Percentiles rank a stretch among this genome's conserved stretches.
These are phyloP conservation scores for Drosophila triauraria DNA, from an alignment of 1,140 invertebrate genomes.

Conservation along the genomic window DNA sequence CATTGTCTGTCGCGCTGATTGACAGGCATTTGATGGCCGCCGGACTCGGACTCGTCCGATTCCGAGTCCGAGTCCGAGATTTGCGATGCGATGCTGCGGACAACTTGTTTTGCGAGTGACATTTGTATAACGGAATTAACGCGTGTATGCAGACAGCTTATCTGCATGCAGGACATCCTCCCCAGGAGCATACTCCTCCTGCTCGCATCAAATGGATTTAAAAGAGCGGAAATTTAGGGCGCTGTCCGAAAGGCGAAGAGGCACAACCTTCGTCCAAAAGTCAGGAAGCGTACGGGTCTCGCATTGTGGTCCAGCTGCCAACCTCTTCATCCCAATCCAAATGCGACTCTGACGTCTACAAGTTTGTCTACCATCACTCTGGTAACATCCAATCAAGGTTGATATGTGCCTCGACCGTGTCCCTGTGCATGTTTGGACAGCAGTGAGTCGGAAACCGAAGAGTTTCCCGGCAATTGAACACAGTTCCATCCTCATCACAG, in stretches of 20 bases:
- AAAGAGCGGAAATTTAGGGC: slow-evolving; percentile 53
- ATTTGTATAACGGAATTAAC: slow-evolving; percentile 61
- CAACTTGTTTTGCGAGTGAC: slow-evolving; percentile 43
- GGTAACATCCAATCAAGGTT: slow-evolving; percentile 49
- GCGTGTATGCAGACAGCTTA: slow-evolving; percentile 24
- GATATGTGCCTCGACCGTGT: slow-evolving; percentile 21
- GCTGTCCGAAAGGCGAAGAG: slow-evolving; percentile 12
- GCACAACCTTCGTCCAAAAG: slow-evolving; percentile 17
- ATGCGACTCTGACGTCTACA: slow-evolving; percentile 17
- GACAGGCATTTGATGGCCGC: slow-evolving; percentile 39
- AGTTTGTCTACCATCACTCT: slow-evolving; percentile 37
- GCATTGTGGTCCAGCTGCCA: slow-evolving; percentile 7
- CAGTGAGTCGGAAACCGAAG: slow-evolving; percentile 63
- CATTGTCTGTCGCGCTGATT: slow-evolving; percentile 41
- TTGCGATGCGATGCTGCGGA: slow-evolving; percentile 10
- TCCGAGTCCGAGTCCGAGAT: not conserved
- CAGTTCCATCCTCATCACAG: slow-evolving; percentile 41
- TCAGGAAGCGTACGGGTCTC: slow-evolving; percentile 33
- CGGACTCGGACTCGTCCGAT: slow-evolving; percentile 2
- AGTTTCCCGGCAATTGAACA: slow-evolving; percentile 70
- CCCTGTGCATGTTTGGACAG: slow-evolving; percentile 52
- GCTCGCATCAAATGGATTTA: slow-evolving; percentile 20
- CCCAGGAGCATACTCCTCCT: no score
- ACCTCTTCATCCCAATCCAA: slow-evolving; percentile 33
- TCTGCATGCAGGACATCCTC: slow-evolving; percentile 25